Conservation (phyloP, 2,113 vertebrate species). For the Herpetotheres cachinnans region DNA sequence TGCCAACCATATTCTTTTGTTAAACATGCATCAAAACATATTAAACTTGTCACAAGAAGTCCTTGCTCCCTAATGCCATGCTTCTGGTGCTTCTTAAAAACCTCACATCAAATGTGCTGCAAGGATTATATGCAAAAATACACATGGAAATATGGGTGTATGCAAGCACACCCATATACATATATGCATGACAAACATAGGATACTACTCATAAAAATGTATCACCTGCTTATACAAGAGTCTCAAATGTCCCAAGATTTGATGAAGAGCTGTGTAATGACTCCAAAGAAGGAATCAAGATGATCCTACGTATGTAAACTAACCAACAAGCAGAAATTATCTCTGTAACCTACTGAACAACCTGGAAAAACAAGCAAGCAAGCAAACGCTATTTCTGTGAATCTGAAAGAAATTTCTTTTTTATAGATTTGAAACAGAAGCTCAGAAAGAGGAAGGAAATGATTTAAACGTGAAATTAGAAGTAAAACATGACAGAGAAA, state of each 20-base stretch:
- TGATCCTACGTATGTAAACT: not conserved
- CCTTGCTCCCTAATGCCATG: not conserved
- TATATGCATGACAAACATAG: not conserved
- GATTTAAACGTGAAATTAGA: constrained; percentile 10
- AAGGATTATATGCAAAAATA: not conserved
- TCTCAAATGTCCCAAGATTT: not conserved
- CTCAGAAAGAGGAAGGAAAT: not conserved
- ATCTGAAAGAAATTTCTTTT: not conserved
- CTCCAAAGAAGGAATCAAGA: not conserved
- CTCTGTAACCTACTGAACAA: not conserved
- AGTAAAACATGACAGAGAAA: not conserved
- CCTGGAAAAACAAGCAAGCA: not conserved
- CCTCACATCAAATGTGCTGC: not conserved
- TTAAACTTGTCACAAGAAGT: not conserved
- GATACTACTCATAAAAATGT: not conserved
- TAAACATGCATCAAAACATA: not conserved
- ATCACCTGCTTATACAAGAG: not conserved
- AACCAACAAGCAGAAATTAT: not conserved
- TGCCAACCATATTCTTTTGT: not conserved
- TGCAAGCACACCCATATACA: not conserved
- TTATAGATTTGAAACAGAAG: not conserved
- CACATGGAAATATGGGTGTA: not conserved
- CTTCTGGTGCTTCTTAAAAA: not conserved
- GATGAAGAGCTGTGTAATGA: not conserved
- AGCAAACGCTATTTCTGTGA: not conserved